Base-by-base conservation (phyloP, 2,113 vertebrate genomes). In the Nannobrachium achirus region DNA sequence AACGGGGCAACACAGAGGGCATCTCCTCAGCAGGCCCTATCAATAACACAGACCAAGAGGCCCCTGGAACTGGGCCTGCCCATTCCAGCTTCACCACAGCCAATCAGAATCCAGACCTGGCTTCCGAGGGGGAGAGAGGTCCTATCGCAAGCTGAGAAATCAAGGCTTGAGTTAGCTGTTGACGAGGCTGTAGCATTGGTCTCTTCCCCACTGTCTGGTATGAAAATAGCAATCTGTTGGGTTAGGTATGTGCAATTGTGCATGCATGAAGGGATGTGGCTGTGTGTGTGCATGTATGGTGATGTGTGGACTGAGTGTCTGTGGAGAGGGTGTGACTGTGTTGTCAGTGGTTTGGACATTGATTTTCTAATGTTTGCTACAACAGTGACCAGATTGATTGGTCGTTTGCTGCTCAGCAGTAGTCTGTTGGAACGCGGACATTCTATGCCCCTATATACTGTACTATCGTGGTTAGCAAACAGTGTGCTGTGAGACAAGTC, bases 21-120 rank as follows among this genome's bases (percentile, higher is more conserved):
- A 16, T 40, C 19, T 7, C 41, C 45, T 46, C 50, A 15, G 10
- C 25, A 0, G 52, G 38, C 56, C 52, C 39, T 1, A 16, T 46
- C 44, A 7, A 56, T 0, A 25, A 80, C 65, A 16, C 58, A 14
- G 53, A 76, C 49, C 66, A 83, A 64, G 46, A 48, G 52, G 19
- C 18, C 48, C 18, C 63, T 6, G 18, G 18, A 7, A 1, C 6
- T 1, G n/a, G 49, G 1, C 16, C 15, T 16, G 7, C 38, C 71
- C 6, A 8, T 20, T 18, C 7, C 71, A 25, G 13, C n/a, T 48
- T 55, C 66, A 15, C 80, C 66, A 1, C 85, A 89, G 76, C 91
- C 92, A 78, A 91, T 94, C 68, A 90, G 92, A 71, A 92, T 94
- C 56, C 77, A 39, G 20, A 89, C 62, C 41, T 93, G 92, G 93